phyloP scores from a whole-genome alignment of 2,888 invertebrate species.

The Epirrhoe tristata region DNA sequence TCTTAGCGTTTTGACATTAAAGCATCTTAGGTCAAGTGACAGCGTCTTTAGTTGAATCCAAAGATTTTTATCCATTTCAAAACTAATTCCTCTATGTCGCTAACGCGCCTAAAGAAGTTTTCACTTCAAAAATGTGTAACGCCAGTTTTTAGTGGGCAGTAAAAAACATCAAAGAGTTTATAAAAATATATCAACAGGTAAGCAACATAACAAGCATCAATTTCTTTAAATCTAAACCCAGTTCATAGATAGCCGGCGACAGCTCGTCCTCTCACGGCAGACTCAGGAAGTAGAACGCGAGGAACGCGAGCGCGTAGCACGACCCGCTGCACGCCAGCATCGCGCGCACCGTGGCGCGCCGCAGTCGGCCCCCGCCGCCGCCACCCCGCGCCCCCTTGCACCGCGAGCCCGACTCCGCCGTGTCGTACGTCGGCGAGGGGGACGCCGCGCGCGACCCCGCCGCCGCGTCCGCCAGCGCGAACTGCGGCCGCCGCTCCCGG shows the following conservation, averaged over 20 bases:
- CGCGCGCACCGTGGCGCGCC: conserved; percentile 77
- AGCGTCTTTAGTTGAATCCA: too few relatives aligned
- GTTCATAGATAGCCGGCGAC: neutral
- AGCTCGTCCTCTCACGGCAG: conserved; percentile 54
- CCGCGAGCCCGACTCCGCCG: conserved; percentile 42
- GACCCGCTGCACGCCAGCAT: conserved; percentile 83
- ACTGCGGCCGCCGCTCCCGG: conserved; percentile 48
- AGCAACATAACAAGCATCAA: conserved; percentile 9
- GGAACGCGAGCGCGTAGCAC: conserved; percentile 69
- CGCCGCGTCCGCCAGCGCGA: conserved; percentile 52
- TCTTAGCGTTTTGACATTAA: too few relatives aligned
- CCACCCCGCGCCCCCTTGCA: conserved; percentile 55
- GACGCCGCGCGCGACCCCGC: conserved; percentile 35
- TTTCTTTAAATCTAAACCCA: neutral
- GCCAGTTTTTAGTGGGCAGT: too few relatives aligned
- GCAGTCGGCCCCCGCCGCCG: conserved; percentile 62
- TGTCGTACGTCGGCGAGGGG: conserved; percentile 44
- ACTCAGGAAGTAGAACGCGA: conserved; percentile 77
- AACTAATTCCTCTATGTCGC: too few relatives aligned
- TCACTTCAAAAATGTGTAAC: too few relatives aligned
- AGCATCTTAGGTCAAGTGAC: too few relatives aligned
- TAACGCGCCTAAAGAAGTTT: too few relatives aligned
- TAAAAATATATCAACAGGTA: neutral
- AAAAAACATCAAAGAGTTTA: neutral
- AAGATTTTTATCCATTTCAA: too few relatives aligned